These are phyloP conservation scores for Borostomias antarcticus DNA, from an alignment of 2,797 vertebrate genomes.

Conservation along the genomic window DNA sequence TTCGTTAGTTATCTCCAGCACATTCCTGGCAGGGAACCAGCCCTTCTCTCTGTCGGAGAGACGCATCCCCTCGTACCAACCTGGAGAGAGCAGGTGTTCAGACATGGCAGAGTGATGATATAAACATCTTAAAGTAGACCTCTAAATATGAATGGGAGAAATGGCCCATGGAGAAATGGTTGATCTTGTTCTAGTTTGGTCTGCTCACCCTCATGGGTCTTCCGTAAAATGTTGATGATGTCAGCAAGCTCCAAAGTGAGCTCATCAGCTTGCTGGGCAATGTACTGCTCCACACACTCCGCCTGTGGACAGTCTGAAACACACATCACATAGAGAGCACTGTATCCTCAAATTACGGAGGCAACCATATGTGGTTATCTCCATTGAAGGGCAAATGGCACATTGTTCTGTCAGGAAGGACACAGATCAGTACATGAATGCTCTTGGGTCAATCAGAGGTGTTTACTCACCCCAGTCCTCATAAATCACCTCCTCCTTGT, in stretches of 20 bases:
- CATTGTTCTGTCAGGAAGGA: not conserved
- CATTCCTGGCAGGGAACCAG: conserved; percentile 82
- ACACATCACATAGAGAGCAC: not conserved
- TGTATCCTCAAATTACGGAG: not conserved
- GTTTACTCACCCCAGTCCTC: conserved; percentile 78
- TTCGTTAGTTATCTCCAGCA: conserved; percentile 91
- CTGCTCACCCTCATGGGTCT: conserved; percentile 84
- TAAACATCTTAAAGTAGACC: too few species aligned
- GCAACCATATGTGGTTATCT: not conserved
- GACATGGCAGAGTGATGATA: too few species aligned
- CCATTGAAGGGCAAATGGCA: not conserved
- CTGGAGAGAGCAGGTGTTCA: conserved; percentile 52
- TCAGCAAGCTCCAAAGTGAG: conserved; percentile 79
- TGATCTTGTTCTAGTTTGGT: not conserved
- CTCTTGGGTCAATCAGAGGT: not conserved
- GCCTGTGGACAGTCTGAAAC: conserved; percentile 88
- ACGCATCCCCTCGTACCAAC: conserved; percentile 84
- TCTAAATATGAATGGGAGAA: not conserved
- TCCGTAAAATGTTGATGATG: conserved; percentile 81
- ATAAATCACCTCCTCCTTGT: conserved; percentile 73
- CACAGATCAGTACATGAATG: not conserved
- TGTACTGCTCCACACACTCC: conserved; percentile 81
- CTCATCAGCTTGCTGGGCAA: conserved; percentile 82
- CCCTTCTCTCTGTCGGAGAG: conserved; percentile 83
- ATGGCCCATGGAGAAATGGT: not conserved